phyloP scores from a whole-genome alignment of 2,888 invertebrate genomes.

The Lomographa bimaculata region DNA sequence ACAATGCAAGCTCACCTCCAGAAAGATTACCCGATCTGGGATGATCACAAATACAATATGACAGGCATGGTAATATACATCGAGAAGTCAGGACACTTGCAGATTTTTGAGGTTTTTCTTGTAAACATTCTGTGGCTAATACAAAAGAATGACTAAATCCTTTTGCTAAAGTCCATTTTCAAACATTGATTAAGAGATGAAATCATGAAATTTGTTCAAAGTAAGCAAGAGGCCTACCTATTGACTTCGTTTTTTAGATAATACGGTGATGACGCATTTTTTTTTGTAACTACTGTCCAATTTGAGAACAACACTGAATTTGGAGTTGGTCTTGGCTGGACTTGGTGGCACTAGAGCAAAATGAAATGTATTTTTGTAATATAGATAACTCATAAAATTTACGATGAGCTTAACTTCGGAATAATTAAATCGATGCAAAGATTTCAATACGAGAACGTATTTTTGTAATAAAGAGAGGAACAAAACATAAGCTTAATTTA shows the following conservation, averaged over 20 bases:
- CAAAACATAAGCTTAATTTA: background rate
- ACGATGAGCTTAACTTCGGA: no score
- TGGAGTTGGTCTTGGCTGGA: constrained; percentile 46
- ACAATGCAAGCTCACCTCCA: no score
- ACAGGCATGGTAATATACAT: constrained; percentile 42
- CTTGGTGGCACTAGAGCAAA: constrained; percentile 46
- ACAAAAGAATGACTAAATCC: constrained; percentile 18
- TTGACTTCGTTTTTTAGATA: constrained; percentile 50
- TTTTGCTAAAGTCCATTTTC: no score
- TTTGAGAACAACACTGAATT: constrained; percentile 59
- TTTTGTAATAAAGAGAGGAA: no score
- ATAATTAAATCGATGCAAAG: no score
- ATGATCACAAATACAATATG: constrained; percentile 20
- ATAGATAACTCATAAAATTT: no score
- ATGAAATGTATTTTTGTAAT: constrained; percentile 36
- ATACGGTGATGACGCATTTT: constrained; percentile 55
- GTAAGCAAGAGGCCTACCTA: constrained; percentile 33
- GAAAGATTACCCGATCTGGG: constrained; percentile 11
- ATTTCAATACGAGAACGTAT: no score
- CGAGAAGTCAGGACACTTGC: constrained; percentile 49
- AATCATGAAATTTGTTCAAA: no score
- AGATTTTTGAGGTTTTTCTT: constrained; percentile 35
- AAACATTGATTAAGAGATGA: no score
- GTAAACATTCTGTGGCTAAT: constrained; percentile 37
- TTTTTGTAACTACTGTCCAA: constrained; percentile 51